Percentiles rank a stretch among this genome's conserved stretches.
Evolutionary conservation across 2,797 vertebrate genomes (phyloP).

Genomic region (Ctenopoma multispine): DNA sequence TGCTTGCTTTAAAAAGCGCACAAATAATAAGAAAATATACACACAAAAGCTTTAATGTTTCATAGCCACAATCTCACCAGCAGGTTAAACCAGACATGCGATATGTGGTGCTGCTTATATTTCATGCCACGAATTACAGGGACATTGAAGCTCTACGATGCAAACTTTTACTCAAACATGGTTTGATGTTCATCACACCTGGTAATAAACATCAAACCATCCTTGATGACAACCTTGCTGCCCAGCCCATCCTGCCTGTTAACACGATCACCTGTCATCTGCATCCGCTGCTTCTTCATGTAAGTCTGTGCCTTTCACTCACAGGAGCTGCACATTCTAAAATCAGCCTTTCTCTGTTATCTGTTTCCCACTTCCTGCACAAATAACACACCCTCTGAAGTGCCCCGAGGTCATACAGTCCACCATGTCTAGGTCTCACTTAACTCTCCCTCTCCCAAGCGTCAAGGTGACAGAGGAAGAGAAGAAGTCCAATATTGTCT

Average conservation of each 20-base stretch:
- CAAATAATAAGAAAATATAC: constrained; percentile 27
- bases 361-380: constrained; percentile 54
- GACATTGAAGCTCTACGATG: not conserved
- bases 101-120: not conserved
- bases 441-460: constrained; percentile 38
- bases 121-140: not conserved
- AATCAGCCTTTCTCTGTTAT: constrained; percentile 37
- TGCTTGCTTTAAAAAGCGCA: constrained; percentile 35
- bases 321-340: constrained; percentile 17
- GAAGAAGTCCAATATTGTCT: constrained; percentile 72
- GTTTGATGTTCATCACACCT: constrained; percentile 34
- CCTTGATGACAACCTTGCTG: constrained; percentile 57
- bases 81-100: not conserved
- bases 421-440: constrained; percentile 52
- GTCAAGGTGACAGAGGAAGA: constrained; percentile 57
- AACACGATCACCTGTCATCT: constrained; percentile 65
- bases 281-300: constrained; percentile 50
- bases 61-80: not conserved
- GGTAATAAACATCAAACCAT: constrained; percentile 49
- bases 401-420: constrained; percentile 47
- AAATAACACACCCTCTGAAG: constrained; percentile 22
- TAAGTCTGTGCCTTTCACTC: constrained; percentile 56
- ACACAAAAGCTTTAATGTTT: constrained; percentile 32
- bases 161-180: constrained; percentile 26
- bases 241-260: constrained; percentile 55